A percentile compares a stretch with the other conserved stretches of the same genome.
phyloP scores from a whole-genome alignment of 2,113 vertebrate species.

The Setophaga coronata region DNA sequence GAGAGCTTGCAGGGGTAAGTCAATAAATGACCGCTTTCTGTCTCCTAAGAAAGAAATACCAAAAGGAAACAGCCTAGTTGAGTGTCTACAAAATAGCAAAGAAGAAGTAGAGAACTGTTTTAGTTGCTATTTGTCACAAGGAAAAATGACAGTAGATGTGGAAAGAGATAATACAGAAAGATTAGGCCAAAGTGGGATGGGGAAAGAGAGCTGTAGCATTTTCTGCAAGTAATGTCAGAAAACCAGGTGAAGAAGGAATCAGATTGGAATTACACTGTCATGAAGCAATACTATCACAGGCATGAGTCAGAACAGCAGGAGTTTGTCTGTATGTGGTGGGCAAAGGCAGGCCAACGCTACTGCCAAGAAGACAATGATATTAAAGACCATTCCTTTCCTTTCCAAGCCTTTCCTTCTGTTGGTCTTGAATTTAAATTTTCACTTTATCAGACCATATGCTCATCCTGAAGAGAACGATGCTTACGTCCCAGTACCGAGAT shows the following conservation, averaged over 20 bases:
- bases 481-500: neutral
- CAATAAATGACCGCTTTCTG: neutral
- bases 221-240: neutral
- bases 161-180: neutral
- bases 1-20: neutral
- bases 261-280: neutral
- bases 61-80: neutral
- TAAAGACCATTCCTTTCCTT: neutral
- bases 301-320: neutral
- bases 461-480: neutral
- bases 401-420: neutral
- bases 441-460: neutral
- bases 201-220: neutral
- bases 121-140: neutral
- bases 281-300: neutral
- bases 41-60: neutral
- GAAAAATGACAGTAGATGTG: neutral
- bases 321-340: neutral
- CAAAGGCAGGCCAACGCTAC: neutral
- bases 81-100: neutral
- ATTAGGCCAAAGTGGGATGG: neutral
- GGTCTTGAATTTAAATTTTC: neutral
- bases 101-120: neutral
- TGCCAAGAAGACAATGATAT: neutral
- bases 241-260: neutral